phyloP scores from a whole-genome alignment of 37 sponge, comb jelly and placozoan genomes.

The Petrosia ficiformis region DNA sequence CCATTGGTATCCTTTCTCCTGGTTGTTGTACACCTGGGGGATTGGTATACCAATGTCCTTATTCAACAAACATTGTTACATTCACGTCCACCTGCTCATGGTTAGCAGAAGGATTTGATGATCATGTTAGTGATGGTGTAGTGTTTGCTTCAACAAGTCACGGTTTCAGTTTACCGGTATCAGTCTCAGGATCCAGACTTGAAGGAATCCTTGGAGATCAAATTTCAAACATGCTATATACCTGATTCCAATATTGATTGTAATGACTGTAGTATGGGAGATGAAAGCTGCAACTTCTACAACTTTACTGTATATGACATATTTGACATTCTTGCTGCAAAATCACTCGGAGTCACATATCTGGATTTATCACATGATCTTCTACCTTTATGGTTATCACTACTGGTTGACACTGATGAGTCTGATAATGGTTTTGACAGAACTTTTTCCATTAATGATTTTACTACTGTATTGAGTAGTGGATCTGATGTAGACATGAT shows the following conservation, averaged over 20 bases:
- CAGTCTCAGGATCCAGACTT: background rate
- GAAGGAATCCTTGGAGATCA: background rate
- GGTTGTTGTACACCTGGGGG: slow-evolving; percentile 1
- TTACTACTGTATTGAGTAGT: background rate
- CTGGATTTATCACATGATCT: background rate
- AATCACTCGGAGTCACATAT: background rate
- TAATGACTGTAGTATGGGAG: background rate
- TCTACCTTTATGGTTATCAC: background rate
- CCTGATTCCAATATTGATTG: background rate
- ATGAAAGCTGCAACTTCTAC: background rate
- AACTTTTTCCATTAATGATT: background rate
- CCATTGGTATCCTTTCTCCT: background rate
- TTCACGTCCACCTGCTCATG: slow-evolving; percentile 7
- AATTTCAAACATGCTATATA: background rate
- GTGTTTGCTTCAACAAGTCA: background rate
- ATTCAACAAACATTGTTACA: background rate
- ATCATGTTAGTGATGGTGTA: background rate
- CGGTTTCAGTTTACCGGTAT: background rate
- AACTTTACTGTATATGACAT: slow-evolving; percentile 1
- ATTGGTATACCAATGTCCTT: background rate
- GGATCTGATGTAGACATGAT: background rate
- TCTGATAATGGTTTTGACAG: background rate
- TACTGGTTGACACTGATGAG: background rate
- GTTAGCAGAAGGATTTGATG: background rate
- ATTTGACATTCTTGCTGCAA: background rate